Evolutionary conservation across 1,140 invertebrate genomes (phyloP), one percentile per base, ranked within the genome.

Genomic region (Trigoniulus corallinus): DNA sequence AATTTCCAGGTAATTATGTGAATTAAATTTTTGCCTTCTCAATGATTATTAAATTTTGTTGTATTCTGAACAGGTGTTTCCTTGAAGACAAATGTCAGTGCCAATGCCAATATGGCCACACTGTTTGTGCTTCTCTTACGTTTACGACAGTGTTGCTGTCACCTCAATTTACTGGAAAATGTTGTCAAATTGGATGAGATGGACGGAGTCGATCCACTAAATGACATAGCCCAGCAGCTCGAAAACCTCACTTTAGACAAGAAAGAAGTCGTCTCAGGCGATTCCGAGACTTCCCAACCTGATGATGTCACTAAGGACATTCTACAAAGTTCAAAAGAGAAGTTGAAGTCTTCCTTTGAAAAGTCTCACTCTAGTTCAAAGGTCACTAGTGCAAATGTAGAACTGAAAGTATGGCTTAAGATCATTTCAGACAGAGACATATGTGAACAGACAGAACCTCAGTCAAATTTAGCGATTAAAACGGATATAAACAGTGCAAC

Each of bases 131-230:
- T 91, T 1, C 60, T 94, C 13, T 62, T 93, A n/a, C 70, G 89
- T 20, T 64, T 94, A 45, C 70, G 88, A 3, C 91, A 94, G 63
- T 78, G 88, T 47, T 92, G 88, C 64, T 84, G 84, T 61, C 88
- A 94, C 72, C 80, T 88, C 0, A 78, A 77, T 10, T 71, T 95
- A 0, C n/a, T n/a, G n/a, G 83, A 93, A 50, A 72, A 74, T 54
- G 63, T 69, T 37, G 21, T 51, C 21, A 41, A 34, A 34, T 34
- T 34, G 29, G 29, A 34, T 15, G 29, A 34, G 15, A 34, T 34
- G 29, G 15, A 7, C 29, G 29, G 15, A 34, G 29, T 7, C 7
- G 15, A 34, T 34, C 7, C n/a, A n/a, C n/a, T 34, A 7, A 15
- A 34, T 34, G 29, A 34, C 15, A 7, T 34, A 7, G 15, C 15